phyloP scores from a whole-genome alignment of 2,113 vertebrate genomes.

The Gorilla gorilla region DNA sequence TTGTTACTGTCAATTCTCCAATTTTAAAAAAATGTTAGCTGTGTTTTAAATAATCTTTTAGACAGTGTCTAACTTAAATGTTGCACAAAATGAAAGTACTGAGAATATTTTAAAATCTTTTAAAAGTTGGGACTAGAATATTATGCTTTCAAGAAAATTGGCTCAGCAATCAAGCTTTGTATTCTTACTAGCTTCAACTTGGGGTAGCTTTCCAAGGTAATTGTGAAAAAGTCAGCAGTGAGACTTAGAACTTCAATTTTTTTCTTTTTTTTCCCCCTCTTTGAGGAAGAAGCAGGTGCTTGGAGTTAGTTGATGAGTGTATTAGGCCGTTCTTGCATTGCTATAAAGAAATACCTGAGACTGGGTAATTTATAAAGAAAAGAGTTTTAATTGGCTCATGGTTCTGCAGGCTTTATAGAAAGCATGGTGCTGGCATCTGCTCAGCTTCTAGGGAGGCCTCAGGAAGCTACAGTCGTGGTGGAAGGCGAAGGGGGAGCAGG shows the following conservation, averaged over 20 bases:
- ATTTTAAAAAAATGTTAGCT: constrained; percentile 17
- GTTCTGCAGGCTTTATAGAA: no score
- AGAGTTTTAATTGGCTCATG: no score
- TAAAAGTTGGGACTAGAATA: neutral
- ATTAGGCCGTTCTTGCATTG: no score
- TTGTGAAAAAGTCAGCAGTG: neutral
- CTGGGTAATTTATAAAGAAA: no score
- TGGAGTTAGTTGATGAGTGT: neutral
- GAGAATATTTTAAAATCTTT: neutral
- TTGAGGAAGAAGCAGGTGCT: neutral
- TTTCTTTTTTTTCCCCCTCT: neutral
- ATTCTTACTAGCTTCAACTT: neutral
- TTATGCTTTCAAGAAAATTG: constrained; percentile 15
- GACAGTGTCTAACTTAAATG: neutral
- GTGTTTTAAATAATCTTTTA: constrained; percentile 30
- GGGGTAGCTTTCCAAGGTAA: neutral
- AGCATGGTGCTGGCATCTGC: no score
- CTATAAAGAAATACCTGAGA: no score
- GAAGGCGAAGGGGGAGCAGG: no score
- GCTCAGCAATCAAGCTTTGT: neutral
- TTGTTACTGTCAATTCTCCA: neutral
- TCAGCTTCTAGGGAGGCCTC: no score
- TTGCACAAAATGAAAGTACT: neutral
- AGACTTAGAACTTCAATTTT: neutral
- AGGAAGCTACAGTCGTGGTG: no score